Evolutionary conservation across 2,797 vertebrate species (phyloP), one percentile per base, ranked within the genome.

Genomic region (Botia kubotai): DNA sequence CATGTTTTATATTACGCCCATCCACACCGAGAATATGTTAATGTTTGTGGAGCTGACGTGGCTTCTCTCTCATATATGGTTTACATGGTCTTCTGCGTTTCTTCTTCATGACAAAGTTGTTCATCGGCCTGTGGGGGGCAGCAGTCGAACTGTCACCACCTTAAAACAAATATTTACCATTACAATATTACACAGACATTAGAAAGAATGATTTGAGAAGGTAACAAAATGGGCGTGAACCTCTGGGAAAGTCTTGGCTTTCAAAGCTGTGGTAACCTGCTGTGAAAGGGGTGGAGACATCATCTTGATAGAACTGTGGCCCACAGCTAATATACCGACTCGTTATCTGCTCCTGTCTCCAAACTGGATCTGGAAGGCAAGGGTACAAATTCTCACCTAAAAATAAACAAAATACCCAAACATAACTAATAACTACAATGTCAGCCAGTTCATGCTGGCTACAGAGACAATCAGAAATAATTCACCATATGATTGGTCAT

Each of bases 71-170:
- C n/a, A 57, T 50, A 75, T 94, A 93, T 0, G 93, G 92, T 14
- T 87, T 80, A 4, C 86, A 88, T 65, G 86, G 75, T 43, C 4
- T 89, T 80, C 6, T 23, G 48, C 67, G 67, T 21, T 68, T 83
- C 17, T 43, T 88, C 77, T 85, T 92, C 87, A 91, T 92, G 39
- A 92, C 88, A 0, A 85, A 70, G 16, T 82, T 80, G 52, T 80
- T 87, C 6, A 39, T 55, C 48, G 68, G 14, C 39, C 63, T 66
- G 60, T 58, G 57, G 19, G 77, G 78, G 36, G 74, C 55, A 72
- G 67, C 57, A 72, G 57, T 57, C 0, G 4, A 2, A n/a, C 26
- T 17, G 21, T 39, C 7, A 10, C 17, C 36, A 75, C 76, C 85
- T 86, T 4, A 72, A 79, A 26, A 62, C 3, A 63, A 36, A 83